These are phyloP conservation scores for Platorchestia sp. DNA, from an alignment of 1,140 invertebrate species.

Conservation along the genomic window DNA sequence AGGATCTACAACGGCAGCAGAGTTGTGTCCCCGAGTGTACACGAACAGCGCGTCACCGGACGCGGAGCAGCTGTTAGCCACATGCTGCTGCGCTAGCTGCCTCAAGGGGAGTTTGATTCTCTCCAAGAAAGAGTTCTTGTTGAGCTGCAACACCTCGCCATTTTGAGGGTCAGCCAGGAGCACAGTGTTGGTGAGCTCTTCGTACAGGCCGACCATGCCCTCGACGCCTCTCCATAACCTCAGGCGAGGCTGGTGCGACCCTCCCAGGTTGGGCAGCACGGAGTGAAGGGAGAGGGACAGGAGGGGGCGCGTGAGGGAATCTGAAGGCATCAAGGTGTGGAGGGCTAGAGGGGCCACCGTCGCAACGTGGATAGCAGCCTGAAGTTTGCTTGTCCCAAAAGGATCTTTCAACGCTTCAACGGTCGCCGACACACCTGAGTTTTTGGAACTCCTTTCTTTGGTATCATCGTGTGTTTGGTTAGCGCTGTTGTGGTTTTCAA, in stretches of 20 bases:
- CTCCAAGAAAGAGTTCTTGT: slow-evolving; percentile 44
- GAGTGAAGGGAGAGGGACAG: slow-evolving; percentile 2
- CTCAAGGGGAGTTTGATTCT: slow-evolving; percentile 26
- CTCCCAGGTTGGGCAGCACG: slow-evolving; percentile 26
- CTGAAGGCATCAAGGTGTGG: slow-evolving; percentile 14
- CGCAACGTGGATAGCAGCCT: not conserved
- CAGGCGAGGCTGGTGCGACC: slow-evolving; percentile 18
- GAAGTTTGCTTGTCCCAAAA: slow-evolving; percentile 27
- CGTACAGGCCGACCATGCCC: slow-evolving; percentile 5
- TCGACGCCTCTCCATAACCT: not conserved
- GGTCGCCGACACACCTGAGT: not conserved
- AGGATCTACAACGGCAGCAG: slow-evolving; percentile 75
- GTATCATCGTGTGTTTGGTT: not conserved
- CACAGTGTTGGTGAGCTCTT: slow-evolving; percentile 27
- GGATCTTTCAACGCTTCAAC: slow-evolving; percentile 35
- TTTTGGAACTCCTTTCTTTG: not conserved
- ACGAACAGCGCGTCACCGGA: slow-evolving; percentile 10
- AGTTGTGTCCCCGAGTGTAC: not conserved
- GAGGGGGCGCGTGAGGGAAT: slow-evolving; percentile 6
- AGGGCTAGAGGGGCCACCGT: slow-evolving; percentile 4
- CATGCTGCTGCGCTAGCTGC: not conserved
- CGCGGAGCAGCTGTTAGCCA: not conserved
- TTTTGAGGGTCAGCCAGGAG: slow-evolving; percentile 1
- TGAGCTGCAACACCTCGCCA: slow-evolving; percentile 25
- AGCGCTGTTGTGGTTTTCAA: not conserved